Evolutionary conservation across 2,888 invertebrate species (phyloP).

Genomic region (Liposcelis brunnea): DNA sequence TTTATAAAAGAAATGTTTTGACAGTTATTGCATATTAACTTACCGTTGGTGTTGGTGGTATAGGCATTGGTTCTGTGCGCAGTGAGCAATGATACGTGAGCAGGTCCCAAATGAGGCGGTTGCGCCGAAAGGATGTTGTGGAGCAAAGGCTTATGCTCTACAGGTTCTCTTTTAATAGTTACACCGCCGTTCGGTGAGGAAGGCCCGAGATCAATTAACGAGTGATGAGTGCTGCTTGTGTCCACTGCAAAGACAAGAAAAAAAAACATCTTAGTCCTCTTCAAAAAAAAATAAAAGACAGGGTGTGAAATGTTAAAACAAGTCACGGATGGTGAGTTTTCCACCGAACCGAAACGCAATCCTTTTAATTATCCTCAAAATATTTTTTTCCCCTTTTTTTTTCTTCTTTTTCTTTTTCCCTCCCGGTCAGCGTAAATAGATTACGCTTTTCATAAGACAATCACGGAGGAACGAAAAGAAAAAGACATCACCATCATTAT

Average conservation of each 20-base stretch:
- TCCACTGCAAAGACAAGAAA: slow-evolving; percentile 35
- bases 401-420: no score
- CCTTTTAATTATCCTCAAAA: no score
- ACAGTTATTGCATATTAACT: slow-evolving; percentile 15
- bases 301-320: slow-evolving; percentile 9
- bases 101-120: slow-evolving; percentile 28
- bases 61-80: slow-evolving; percentile 45
- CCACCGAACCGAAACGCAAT: no score
- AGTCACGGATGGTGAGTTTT: no score
- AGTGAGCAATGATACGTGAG: slow-evolving; percentile 24
- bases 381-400: no score
- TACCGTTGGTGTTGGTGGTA: slow-evolving; percentile 42
- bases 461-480: no score
- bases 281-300: not conserved
- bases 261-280: slow-evolving; percentile 6
- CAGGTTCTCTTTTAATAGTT: slow-evolving; percentile 18
- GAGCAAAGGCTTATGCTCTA: slow-evolving; percentile 35
- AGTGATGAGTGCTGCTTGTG: slow-evolving; percentile 30
- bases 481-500: no score
- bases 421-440: no score
- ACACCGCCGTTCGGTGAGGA: slow-evolving; percentile 11
- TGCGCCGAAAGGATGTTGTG: slow-evolving; percentile 45
- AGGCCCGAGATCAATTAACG: slow-evolving; percentile 15
- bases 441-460: no score
- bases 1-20: no score